phyloP scores from a whole-genome alignment of 2,113 vertebrate genomes.

The Entomyzon cyanotis region DNA sequence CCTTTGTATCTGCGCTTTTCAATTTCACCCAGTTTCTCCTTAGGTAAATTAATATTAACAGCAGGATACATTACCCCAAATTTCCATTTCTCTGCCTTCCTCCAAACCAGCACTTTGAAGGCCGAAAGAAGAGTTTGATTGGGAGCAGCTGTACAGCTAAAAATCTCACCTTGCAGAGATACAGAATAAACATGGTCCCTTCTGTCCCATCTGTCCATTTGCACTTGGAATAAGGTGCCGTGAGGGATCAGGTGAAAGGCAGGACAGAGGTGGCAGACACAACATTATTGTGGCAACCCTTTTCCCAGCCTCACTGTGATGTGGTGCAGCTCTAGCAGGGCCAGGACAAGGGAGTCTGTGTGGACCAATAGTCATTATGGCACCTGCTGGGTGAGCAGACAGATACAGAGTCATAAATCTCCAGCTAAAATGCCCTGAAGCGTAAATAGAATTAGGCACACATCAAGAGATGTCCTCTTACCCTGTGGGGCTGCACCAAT shows the following conservation, averaged over 20 bases:
- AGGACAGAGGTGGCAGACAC: neutral
- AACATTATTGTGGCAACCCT: neutral
- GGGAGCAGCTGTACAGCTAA: neutral
- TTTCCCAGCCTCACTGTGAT: rapidly evolving
- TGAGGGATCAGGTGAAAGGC: neutral
- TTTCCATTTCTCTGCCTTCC: neutral
- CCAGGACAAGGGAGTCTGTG: neutral
- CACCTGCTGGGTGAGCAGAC: neutral
- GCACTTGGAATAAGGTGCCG: neutral
- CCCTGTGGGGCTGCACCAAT: neutral
- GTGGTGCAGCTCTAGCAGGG: neutral
- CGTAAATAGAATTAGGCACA: neutral
- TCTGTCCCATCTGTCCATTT: neutral
- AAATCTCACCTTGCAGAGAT: neutral
- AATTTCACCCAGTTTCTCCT: neutral
- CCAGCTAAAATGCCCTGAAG: neutral
- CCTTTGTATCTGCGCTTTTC: neutral
- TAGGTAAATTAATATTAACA: neutral
- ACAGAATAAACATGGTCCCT: neutral
- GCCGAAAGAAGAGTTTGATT: neutral
- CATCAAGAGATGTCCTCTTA: neutral
- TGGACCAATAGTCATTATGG: neutral
- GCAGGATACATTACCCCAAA: neutral
- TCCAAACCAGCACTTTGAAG: neutral
- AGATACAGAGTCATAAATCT: neutral